These are phyloP conservation scores for Mamestra brassicae DNA, from an alignment of 2,888 invertebrate species.

Conservation along the genomic window DNA sequence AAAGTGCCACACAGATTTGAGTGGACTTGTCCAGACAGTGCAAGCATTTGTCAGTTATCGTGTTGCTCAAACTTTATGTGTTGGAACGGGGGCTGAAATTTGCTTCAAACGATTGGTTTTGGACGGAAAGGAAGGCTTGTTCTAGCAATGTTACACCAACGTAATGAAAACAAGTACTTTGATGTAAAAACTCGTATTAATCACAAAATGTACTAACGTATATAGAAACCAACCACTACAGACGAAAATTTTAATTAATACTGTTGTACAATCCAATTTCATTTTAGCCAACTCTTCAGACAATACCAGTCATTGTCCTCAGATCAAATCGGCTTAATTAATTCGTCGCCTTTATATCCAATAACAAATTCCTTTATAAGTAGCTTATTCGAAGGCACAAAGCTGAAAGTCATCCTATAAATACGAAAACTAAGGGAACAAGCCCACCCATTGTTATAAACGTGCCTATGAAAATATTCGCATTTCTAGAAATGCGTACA, in stretches of 20 bases:
- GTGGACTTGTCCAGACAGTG: no score
- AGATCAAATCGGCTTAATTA: constrained; percentile 50
- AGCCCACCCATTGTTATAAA: constrained; percentile 55
- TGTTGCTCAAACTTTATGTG: neutral
- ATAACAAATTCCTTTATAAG: constrained; percentile 26
- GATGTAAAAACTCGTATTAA: neutral
- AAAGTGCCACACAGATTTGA: no score
- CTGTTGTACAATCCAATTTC: constrained; percentile 11
- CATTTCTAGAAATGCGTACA: constrained; percentile 64
- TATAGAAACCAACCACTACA: neutral
- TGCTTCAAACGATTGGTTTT: neutral
- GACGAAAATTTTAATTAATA: constrained; percentile 29
- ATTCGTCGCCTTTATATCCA: constrained; percentile 33
- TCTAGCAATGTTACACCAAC: neutral
- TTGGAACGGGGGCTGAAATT: neutral
- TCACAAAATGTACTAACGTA: neutral
- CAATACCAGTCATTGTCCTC: constrained; percentile 37
- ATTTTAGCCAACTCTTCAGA: constrained; percentile 30
- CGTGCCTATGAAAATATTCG: constrained; percentile 62
- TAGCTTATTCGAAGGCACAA: constrained; percentile 40
- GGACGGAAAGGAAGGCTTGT: no score
- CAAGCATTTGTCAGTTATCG: no score
- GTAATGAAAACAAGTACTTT: neutral
- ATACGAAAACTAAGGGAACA: constrained; percentile 37
- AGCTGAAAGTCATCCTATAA: constrained; percentile 36